Evolutionary conservation across 2,888 invertebrate species (phyloP), one percentile per base, ranked within the genome.

Genomic region (Tetramorium bicarinatum): DNA sequence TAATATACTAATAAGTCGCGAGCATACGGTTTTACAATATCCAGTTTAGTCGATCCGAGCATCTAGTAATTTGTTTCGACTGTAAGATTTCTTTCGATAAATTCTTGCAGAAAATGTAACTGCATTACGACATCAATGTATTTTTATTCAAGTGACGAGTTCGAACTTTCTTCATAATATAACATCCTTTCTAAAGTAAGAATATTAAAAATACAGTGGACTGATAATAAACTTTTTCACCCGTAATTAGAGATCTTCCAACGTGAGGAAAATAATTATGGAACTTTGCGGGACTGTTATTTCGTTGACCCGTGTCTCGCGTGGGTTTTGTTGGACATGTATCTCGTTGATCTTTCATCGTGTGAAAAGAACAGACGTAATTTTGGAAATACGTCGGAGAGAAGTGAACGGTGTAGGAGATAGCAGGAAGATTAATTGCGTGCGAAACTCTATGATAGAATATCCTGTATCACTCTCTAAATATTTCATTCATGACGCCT

Each of bases 291-390:
- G 41, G 34, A 61, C 59, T n/a, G 77, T 77, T 82, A 67, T 67
- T 80, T 77, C 29, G 47, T 49, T 47, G 77, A 79, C 75, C 56
- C 59, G 13, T 18, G 74, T 79, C 59, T 79, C 34, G 34, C 72
- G 79, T 74, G 75, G 18, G 34, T 59, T 80, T 72, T 21, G 59
- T 25, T 59, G 15, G 79, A 80, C 72, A 52, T 74, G 59, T 59
- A 74, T 72, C 79, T 49, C 79, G 74, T 59, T 74, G 79, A 80
- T 74, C 79, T 80, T 74, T 25, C 74, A 72, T 74, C 38, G 7
- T 47, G 74, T 25, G 79, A 74, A 80, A 80, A 80, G 79, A 80
- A 72, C 79, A 80, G 79, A 80, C 79, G 79, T 80, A 72, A 80
- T 80, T 80, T 80, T 80, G 79, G 79, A 74, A 74, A 80, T 61